Evolutionary conservation across 2,888 invertebrate genomes (phyloP), one percentile per base, ranked within the genome.

Genomic region (Esperia sulphurella): DNA sequence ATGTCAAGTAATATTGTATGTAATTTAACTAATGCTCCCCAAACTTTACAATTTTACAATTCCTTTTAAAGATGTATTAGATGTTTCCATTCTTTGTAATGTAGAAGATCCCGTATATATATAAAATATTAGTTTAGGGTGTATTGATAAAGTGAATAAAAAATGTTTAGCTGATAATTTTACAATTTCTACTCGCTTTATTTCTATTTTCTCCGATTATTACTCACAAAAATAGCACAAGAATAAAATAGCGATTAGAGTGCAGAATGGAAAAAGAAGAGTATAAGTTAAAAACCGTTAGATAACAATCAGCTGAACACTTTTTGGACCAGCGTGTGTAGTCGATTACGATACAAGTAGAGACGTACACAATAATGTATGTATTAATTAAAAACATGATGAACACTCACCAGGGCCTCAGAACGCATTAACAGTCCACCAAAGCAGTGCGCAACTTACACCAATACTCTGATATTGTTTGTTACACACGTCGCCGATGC

Each of bases 371-470:
- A 73, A 61, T 65, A 66, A 68, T 64, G 65, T 65, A 59, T 60
- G 61, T 65, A 63, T 53, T 48, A 49, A 81, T 78, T 83, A 81
- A 83, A 83, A 83, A 83, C 78, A 87, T 72, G 79, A 86, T 86
- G 84, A 78, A 82, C 87, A 89, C 88, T 89, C 89, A 89, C 88
- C 88, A 75, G 77, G 79, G 65, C 79, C 71, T 79, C 79, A 78
- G 81, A 79, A 84, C 83, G 86, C 79, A 87, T 83, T 85, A 85
- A 84, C 87, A 85, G 83, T 85, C 80, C 87, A 89, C 88, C 88
- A 87, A 89, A 89, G 88, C 88, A 86, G 88, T 89, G 88, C 86
- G 75, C 77, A 68, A 85, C 83, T 86, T 86, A 88, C 83, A 86
- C 87, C 87, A 78, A 78, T 77, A 79, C 71, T 78, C 75, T 72